These are phyloP conservation scores for Margaritifera margaritifera DNA, from an alignment of 2,888 invertebrate genomes.

Conservation along the genomic window DNA sequence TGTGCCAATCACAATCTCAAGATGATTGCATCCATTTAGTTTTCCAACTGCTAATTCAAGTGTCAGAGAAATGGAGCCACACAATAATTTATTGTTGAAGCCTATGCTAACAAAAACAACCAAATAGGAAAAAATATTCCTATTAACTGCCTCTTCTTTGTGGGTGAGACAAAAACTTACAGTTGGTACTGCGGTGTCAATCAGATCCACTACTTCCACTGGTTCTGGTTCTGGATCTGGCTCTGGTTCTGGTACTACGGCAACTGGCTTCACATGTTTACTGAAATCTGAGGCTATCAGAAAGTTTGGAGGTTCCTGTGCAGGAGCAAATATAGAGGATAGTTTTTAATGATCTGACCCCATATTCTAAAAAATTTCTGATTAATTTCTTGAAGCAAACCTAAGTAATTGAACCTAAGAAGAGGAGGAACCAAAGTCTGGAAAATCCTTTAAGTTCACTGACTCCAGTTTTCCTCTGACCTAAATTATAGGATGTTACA, in stretches of 20 bases:
- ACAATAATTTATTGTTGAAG: background rate
- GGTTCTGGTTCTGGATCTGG: slow-evolving; percentile 61
- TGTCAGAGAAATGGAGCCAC: too few species aligned
- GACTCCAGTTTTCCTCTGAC: too few species aligned
- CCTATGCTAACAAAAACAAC: background rate
- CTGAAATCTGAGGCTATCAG: slow-evolving; percentile 91
- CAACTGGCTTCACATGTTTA: slow-evolving; percentile 95
- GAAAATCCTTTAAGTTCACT: too few species aligned
- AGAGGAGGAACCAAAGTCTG: too few species aligned
- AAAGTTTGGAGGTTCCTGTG: slow-evolving; percentile 89
- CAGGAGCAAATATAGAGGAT: slow-evolving; percentile 5
- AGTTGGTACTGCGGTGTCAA: slow-evolving; percentile 66
- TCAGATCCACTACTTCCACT: slow-evolving; percentile 74
- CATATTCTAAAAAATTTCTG: too few species aligned
- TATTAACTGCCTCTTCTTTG: background rate
- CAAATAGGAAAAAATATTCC: background rate
- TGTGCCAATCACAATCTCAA: too few species aligned
- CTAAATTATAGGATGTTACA: too few species aligned
- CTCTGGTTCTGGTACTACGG: slow-evolving; percentile 78
- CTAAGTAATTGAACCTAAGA: too few species aligned
- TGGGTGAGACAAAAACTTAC: background rate
- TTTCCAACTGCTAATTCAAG: too few species aligned
- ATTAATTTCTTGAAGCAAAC: too few species aligned
- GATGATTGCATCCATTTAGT: too few species aligned
- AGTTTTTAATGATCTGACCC: background rate